phyloP scores from a whole-genome alignment of 2,113 vertebrate genomes.

The Pluvianellus socialis region DNA sequence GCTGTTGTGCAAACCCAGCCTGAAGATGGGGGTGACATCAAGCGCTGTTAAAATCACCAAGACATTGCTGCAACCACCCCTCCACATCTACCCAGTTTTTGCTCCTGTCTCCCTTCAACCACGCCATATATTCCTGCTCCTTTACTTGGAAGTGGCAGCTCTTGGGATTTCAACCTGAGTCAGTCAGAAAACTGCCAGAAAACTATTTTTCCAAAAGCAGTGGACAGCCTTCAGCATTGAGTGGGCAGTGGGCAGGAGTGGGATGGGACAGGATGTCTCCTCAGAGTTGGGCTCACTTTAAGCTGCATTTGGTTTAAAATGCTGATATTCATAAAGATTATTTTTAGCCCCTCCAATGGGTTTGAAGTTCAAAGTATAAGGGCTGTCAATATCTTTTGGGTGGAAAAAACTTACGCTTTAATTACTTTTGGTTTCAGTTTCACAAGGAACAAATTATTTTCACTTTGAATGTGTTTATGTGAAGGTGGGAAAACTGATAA shows the following conservation, averaged over 20 bases:
- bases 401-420: background rate
- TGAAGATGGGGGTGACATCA: background rate
- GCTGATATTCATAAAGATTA: background rate
- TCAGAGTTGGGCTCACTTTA: background rate
- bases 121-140: background rate
- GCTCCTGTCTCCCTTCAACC: background rate
- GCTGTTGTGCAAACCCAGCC: background rate
- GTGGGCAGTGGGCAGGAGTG: background rate
- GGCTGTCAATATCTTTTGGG: background rate
- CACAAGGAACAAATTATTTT: background rate
- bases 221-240: background rate
- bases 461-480: conserved; percentile 31
- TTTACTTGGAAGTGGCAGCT: background rate
- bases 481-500: conserved; percentile 58
- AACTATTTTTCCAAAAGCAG: background rate
- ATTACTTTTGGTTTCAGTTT: conserved; percentile 60
- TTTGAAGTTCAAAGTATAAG: background rate
- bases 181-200: background rate
- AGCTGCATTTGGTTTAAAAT: background rate
- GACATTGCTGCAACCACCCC: background rate
- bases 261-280: background rate
- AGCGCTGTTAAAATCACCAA: background rate
- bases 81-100: background rate
- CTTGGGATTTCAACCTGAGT: background rate
- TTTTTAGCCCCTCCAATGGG: background rate